A percentile compares a stretch with the other conserved stretches of the same genome.
These are phyloP conservation scores for Venturia canescens DNA, from an alignment of 1,140 invertebrate genomes.

Conservation along the genomic window DNA sequence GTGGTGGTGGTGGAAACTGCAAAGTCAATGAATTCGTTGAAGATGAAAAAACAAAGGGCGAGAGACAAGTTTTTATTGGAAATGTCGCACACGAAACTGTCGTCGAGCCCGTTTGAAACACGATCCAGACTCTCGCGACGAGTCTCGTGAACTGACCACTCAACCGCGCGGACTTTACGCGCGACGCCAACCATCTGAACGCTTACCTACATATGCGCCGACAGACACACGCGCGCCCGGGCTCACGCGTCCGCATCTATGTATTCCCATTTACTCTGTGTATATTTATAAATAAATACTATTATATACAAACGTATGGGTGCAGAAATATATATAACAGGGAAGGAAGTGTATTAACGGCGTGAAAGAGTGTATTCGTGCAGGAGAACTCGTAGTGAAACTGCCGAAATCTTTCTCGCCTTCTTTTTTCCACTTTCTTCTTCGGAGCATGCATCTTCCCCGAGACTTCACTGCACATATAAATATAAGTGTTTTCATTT, in stretches of 20 bases:
- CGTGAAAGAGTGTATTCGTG: neutral
- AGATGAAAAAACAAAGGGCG: too few species aligned
- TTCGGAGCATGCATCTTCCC: neutral
- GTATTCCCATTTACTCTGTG: neutral
- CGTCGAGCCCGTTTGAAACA: neutral
- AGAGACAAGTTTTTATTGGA: neutral
- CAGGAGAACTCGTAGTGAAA: neutral
- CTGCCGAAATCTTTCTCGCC: slow-evolving; percentile 11
- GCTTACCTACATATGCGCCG: neutral
- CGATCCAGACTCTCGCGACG: slow-evolving; percentile 21
- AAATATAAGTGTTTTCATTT: neutral
- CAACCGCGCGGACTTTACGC: slow-evolving; percentile 15
- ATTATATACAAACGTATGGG: too few species aligned
- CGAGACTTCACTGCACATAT: neutral
- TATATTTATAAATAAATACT: too few species aligned
- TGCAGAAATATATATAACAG: too few species aligned
- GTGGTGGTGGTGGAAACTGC: too few species aligned
- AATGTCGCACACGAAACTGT: neutral
- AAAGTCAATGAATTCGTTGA: too few species aligned
- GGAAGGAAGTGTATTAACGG: neutral
- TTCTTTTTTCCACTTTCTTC: slow-evolving; percentile 25
- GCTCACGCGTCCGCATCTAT: neutral
- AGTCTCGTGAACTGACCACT: slow-evolving; percentile 24
- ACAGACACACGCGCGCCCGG: too few species aligned
- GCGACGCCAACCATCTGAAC: slow-evolving; percentile 1